Evolutionary conservation across 2,888 invertebrate species (phyloP), one percentile per base, ranked within the genome.

Genomic region (Xanthia togata): DNA sequence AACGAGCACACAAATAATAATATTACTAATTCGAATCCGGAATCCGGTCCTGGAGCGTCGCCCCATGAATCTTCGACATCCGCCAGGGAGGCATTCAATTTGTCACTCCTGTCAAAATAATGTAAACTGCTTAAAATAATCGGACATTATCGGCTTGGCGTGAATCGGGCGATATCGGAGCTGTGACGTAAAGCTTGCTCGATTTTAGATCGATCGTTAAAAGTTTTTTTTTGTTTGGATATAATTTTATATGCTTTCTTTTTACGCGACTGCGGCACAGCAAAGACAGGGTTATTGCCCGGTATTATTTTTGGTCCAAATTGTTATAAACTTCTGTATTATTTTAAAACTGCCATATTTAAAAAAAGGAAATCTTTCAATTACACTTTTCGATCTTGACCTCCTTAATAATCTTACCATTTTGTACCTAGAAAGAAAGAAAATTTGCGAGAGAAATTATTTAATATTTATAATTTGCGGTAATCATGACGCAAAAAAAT

Each of bases 21-120:
- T 90, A 92, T 91, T 90, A 93, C 91, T 92, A 91, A 93, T 91
- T 89, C 85, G 89, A 91, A 90, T 91, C 89, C 90, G 90, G 87
- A 89, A 85, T 88, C 86, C 88, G 80, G 86, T 86, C 88, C 90
- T 90, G 85, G 78, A 86, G 65, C 90, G 89, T 90, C 89, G 88
- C 84, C 85, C 91, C 91, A 95, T 94, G 94, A 93, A 94, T 95
- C 95, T 94, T 90, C 90, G 87, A 91, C 95, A 93, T 94, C 95
- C 95, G 94, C 92, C 91, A 92, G 92, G 88, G 92, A 88, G 92
- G 93, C 91, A 91, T 90, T 93, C 94, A 92, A 95, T 95, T 94
- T 94, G 90, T 95, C 95, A 95, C 93, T 93, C 90, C 87, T 93
- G 95, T 95, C 95, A 94, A 94, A 95, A 95, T 95, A 94, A 94